Conservation (phyloP, 2,113 vertebrate species). For the Tricholaema leucomelas region DNA sequence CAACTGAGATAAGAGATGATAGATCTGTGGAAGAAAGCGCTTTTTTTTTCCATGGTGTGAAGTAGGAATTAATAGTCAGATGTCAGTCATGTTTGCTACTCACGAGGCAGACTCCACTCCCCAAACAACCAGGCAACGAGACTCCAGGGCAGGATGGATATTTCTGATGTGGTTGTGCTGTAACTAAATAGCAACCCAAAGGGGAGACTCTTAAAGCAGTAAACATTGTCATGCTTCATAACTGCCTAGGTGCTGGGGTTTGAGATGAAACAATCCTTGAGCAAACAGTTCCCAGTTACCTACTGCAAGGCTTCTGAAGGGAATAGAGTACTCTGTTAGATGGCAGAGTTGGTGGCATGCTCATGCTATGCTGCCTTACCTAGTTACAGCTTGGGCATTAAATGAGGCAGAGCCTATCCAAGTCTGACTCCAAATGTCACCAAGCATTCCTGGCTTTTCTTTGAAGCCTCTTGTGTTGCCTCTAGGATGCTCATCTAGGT, state of each 20-base stretch:
- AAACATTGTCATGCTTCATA: not conserved
- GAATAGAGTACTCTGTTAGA: not conserved
- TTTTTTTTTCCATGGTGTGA: not conserved
- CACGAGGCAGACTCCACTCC: not conserved
- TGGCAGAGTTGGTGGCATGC: not conserved
- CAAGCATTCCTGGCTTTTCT: not conserved
- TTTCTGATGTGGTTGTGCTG: not conserved
- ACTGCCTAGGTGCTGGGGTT: not conserved
- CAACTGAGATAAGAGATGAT: not conserved
- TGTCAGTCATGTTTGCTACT: not conserved
- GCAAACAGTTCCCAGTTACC: not conserved
- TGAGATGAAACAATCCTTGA: not conserved
- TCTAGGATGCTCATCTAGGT: not conserved
- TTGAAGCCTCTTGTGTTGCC: not conserved
- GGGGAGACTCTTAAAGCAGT: not conserved
- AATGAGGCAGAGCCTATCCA: not conserved
- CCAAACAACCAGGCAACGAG: not conserved
- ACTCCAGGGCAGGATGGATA: not conserved
- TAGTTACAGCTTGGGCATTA: not conserved
- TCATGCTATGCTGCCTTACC: not conserved
- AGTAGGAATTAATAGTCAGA: not conserved
- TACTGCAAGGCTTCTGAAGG: not conserved
- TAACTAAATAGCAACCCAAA: not conserved
- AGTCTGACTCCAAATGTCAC: not conserved
- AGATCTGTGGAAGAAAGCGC: not conserved